A percentile compares a stretch with the other conserved stretches of the same genome.
Conservation (phyloP, 2,888 invertebrate species). For the Carabus problematicus region DNA sequence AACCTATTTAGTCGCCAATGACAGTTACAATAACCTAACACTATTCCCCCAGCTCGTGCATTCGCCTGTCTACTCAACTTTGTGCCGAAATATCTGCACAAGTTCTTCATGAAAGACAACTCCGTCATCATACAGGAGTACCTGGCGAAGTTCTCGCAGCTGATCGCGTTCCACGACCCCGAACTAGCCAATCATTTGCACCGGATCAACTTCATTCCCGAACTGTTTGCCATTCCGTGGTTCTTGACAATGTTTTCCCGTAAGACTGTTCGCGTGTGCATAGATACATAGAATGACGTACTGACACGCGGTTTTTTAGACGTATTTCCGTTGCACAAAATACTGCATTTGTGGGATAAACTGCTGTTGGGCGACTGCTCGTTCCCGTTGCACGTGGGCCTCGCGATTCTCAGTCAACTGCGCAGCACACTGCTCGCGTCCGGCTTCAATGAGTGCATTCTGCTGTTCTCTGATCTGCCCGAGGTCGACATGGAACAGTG, state of each 20-base stretch:
- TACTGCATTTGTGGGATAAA: constrained; percentile 97
- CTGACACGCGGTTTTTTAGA: constrained; percentile 67
- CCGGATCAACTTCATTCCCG: constrained; percentile 94
- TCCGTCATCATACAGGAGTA: constrained; percentile 97
- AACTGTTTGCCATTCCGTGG: constrained; percentile 99
- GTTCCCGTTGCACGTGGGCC: constrained; percentile 93
- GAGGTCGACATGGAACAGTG: constrained; percentile 95
- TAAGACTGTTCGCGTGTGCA: constrained; percentile 66
- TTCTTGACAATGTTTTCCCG: constrained; percentile 98
- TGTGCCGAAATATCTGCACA: constrained; percentile 94
- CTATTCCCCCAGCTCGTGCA: constrained; percentile 78
- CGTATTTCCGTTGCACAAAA: constrained; percentile 97
- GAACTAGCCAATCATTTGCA: constrained; percentile 88
- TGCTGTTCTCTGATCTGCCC: constrained; percentile 97
- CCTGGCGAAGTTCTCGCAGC: constrained; percentile 93
- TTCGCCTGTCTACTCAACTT: constrained; percentile 95
- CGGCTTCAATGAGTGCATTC: constrained; percentile 97
- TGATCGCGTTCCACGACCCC: constrained; percentile 96
- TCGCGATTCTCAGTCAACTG: constrained; percentile 89
- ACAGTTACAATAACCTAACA: constrained; percentile 16
- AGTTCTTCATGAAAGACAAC: constrained; percentile 97
- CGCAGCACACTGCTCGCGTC: constrained; percentile 83
- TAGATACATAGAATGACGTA: neutral
- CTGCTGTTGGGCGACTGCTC: constrained; percentile 91
- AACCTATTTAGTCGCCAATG: too few relatives aligned